Conservation (phyloP, 2,888 invertebrate species). For the Philopedon plagiatum region DNA sequence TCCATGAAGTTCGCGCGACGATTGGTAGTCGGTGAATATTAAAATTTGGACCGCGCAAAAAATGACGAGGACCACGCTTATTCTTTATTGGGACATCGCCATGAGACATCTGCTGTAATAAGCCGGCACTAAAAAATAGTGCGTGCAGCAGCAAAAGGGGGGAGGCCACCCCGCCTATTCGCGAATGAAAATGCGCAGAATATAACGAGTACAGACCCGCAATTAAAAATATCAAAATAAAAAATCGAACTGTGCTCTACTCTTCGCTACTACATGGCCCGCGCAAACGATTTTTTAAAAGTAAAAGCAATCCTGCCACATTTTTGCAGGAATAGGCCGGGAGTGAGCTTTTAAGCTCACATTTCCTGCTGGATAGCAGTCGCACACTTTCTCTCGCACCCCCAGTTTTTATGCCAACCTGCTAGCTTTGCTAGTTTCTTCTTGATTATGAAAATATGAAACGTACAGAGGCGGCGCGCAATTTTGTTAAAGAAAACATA, state of each 20-base stretch:
- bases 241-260: conserved; percentile 63
- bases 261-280: conserved; percentile 51
- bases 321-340: conserved; percentile 42
- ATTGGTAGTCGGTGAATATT: conserved; percentile 62
- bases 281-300: conserved; percentile 51
- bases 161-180: conserved; percentile 66
- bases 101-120: conserved; percentile 78
- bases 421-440: conserved; percentile 47
- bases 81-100: conserved; percentile 71
- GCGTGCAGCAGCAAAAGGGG: conserved; percentile 66
- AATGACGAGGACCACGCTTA: conserved; percentile 65
- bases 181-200: conserved; percentile 74
- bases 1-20: conserved; percentile 61
- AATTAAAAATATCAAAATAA: conserved; percentile 73
- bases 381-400: conserved; percentile 42
- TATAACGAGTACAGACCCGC: conserved; percentile 73
- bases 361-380: conserved; percentile 29
- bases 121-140: conserved; percentile 77
- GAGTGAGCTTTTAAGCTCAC: conserved; percentile 21
- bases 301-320: conserved; percentile 47
- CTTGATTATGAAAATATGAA: conserved; percentile 51
- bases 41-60: conserved; percentile 70
- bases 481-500: neutral
- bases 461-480: conserved; percentile 34
- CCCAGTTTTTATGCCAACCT: conserved; percentile 45